These are phyloP conservation scores for Eurytoma adleriae DNA, from an alignment of 2,888 invertebrate genomes.

Conservation along the genomic window DNA sequence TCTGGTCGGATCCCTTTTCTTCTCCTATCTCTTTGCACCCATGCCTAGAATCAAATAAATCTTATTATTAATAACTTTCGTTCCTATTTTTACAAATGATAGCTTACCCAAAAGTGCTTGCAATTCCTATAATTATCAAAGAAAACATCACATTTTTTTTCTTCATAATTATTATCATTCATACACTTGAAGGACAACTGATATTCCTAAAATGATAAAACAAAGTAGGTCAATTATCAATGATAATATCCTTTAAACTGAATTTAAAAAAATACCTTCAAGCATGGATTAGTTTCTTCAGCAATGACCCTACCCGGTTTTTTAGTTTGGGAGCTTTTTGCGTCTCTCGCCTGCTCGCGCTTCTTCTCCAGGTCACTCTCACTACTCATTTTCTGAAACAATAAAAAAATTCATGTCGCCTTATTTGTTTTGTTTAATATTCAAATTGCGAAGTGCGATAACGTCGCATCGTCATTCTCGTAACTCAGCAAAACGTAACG, in stretches of 20 bases:
- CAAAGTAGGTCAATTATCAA: background rate
- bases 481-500: no score
- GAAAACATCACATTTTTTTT: background rate
- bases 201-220: slow-evolving; percentile 47
- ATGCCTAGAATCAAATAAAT: slow-evolving; percentile 76
- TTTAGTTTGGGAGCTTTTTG: slow-evolving; percentile 14
- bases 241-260: background rate
- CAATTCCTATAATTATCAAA: slow-evolving; percentile 51
- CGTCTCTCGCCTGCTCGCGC: background rate
- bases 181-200: slow-evolving; percentile 31
- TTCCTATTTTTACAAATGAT: background rate
- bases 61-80: slow-evolving; percentile 2
- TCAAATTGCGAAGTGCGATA: no score
- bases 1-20: slow-evolving; percentile 81
- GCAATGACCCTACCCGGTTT: background rate
- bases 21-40: slow-evolving; percentile 80
- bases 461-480: no score
- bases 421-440: background rate
- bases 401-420: slow-evolving; percentile 9
- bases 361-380: background rate
- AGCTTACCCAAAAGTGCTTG: slow-evolving; percentile 50
- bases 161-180: slow-evolving; percentile 6
- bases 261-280: slow-evolving; percentile 22
- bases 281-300: slow-evolving; percentile 41
- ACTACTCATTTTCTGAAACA: slow-evolving; percentile 37